A percentile compares a stretch with the other conserved stretches of the same genome.
Evolutionary conservation across 2,113 vertebrate genomes (phyloP).

Genomic region (Synchiropus splendidus): DNA sequence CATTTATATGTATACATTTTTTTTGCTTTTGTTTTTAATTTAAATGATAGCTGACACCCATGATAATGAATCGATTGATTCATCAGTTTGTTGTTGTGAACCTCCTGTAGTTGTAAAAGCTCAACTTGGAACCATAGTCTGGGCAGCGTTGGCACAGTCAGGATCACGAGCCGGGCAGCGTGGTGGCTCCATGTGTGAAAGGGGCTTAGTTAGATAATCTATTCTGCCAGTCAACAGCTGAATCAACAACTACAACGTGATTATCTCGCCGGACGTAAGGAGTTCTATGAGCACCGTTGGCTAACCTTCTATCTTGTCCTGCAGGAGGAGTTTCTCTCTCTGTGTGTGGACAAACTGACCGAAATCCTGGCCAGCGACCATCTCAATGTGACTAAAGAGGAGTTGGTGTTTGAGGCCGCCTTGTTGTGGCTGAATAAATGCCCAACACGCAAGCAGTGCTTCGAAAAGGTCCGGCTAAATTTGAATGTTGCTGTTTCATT

Average conservation of each 20-base stretch:
- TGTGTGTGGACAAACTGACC: constrained; percentile 68
- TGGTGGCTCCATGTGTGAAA: constrained; percentile 8
- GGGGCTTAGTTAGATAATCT: constrained; percentile 18
- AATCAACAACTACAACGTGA: background rate
- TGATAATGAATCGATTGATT: no score
- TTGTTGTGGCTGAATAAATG: constrained; percentile 68
- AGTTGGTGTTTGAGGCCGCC: constrained; percentile 68
- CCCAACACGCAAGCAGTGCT: constrained; percentile 58
- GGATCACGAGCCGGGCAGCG: background rate
- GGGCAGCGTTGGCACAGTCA: background rate
- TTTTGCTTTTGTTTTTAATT: no score
- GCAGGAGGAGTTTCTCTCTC: constrained; percentile 71
- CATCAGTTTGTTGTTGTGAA: no score
- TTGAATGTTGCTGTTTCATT: background rate
- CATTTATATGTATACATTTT: no score
- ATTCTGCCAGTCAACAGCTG: constrained; percentile 2
- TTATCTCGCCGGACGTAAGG: background rate
- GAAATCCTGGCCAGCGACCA: constrained; percentile 69
- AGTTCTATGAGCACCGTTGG: background rate
- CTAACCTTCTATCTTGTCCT: background rate
- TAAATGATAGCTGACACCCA: no score
- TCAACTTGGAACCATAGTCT: no score
- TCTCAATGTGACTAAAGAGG: constrained; percentile 65
- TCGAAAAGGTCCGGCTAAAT: constrained; percentile 64
- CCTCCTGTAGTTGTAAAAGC: no score